Percentiles rank a stretch among this genome's conserved stretches.
Evolutionary conservation across 2,888 invertebrate species (phyloP).

Genomic region (Odontothrips loti): DNA sequence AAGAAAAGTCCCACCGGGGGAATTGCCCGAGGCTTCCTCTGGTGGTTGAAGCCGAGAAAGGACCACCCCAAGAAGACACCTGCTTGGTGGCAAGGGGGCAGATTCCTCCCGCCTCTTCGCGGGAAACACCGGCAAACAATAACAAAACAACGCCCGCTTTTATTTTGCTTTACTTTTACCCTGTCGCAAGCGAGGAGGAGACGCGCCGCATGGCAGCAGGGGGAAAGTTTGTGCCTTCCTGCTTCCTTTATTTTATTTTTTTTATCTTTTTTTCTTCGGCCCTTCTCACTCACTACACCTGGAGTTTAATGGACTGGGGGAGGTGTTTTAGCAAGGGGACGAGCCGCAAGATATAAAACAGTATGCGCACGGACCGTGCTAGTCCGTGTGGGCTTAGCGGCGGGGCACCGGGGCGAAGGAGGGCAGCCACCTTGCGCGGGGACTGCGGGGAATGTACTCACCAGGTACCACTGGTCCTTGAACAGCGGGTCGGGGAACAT

Average conservation of each 20-base stretch:
- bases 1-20: too few relatives aligned
- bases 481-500: conserved; percentile 19
- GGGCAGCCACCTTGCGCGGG: too few relatives aligned
- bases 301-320: conserved; percentile 19
- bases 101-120: too few relatives aligned
- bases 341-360: neutral
- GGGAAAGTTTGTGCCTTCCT: conserved; percentile 6
- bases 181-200: neutral
- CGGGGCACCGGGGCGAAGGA: neutral
- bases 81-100: too few relatives aligned
- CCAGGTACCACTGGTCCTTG: conserved; percentile 25
- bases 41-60: too few relatives aligned
- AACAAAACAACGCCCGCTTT: conserved; percentile 1
- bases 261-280: neutral
- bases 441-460: too few relatives aligned
- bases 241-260: neutral
- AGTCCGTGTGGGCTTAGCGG: neutral
- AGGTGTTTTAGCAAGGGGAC: conserved; percentile 5
- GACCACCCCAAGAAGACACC: too few relatives aligned
- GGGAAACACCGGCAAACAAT: neutral
- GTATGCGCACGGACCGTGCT: neutral
- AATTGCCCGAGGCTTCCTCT: too few relatives aligned
- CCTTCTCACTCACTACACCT: conserved; percentile 26
- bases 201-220: neutral
- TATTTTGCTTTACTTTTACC: conserved; percentile 14